Evolutionary conservation across 92 coral and sea anemone species (phyloP), one percentile per base, ranked within the genome.

Genomic region (Parazoanthus swiftii): DNA sequence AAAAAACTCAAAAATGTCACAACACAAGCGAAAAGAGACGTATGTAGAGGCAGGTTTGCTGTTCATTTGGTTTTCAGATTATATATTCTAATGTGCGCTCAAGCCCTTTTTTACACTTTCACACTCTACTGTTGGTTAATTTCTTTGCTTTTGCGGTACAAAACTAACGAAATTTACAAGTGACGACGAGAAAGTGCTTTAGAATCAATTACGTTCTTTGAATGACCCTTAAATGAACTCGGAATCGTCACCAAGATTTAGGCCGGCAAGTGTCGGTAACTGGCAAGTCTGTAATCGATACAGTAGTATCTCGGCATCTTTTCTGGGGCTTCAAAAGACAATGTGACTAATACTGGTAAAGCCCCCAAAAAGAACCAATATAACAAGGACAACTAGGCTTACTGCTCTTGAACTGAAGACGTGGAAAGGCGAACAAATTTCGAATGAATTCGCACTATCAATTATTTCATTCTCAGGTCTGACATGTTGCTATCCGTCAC

Each of bases 101-200:
- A 66, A 65, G 50, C 13, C 77, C 43, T 8, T 70, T 84, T 76
- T 76, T 76, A 76, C 80, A 76, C 80, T 76, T 84, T 84, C 87
- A 73, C 87, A 70, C 79, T 29, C 3, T 84, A 18, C 68, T 15
- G 74, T 33, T 44, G 75, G 74, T 33, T 44, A 56, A 36, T 26
- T 70, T 73, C 65, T 42, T 84, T 84, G 87, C 72, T 84, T 70
- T 84, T 84, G 25, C 9, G 79, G 87, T 44, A 48, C 68, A 84
- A 71, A 70, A 71, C 63, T 84, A 71, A 84, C 87, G 74, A 46
- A 71, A 44, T 83, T 68, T 83, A 43, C 65, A 68, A 70, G 86
- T 70, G 86, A 39, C 77, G 33, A 68, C 5, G 51, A 54, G 59
- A 84, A 68, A 44, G 13, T 83, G 56, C 20, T 83, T 83, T 68